Conservation (phyloP, 53 echinoderm and acorn worm genomes). For the Temnopleurus reevesii region DNA sequence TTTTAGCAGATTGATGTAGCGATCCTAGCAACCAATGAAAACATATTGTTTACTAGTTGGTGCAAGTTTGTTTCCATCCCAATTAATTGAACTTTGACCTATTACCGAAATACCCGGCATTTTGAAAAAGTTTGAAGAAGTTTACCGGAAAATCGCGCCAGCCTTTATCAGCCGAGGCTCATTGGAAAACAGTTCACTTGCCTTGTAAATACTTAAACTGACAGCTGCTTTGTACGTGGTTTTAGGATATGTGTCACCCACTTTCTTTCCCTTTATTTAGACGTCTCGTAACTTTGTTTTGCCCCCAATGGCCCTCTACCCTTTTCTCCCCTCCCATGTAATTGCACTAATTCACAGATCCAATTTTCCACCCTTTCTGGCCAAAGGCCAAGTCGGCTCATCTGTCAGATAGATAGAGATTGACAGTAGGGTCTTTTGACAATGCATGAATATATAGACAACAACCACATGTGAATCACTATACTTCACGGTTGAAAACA, state of each 20-base stretch:
- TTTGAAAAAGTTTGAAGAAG: no score
- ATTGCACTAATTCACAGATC: constrained; percentile 53
- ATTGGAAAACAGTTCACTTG: no score
- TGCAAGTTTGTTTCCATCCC: no score
- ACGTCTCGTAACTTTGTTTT: neutral
- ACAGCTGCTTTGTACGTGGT: neutral
- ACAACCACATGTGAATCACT: constrained; percentile 26
- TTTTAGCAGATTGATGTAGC: no score
- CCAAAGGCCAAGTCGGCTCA: constrained; percentile 37
- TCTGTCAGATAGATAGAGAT: constrained; percentile 32
- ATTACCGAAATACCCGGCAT: no score
- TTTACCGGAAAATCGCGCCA: no score
- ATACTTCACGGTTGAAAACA: neutral
- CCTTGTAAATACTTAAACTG: no score
- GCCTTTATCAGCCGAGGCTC: no score
- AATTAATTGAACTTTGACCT: no score
- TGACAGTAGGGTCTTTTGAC: neutral
- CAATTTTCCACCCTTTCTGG: constrained; percentile 50
- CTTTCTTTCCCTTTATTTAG: neutral
- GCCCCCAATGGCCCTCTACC: constrained; percentile 16
- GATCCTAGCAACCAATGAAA: no score
- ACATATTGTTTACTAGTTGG: no score
- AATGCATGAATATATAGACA: neutral
- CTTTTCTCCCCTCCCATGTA: constrained; percentile 37
- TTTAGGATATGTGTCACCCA: neutral